Evolutionary conservation across 2,888 invertebrate genomes (phyloP), one percentile per base, ranked within the genome.

Genomic region (Helleia helle): DNA sequence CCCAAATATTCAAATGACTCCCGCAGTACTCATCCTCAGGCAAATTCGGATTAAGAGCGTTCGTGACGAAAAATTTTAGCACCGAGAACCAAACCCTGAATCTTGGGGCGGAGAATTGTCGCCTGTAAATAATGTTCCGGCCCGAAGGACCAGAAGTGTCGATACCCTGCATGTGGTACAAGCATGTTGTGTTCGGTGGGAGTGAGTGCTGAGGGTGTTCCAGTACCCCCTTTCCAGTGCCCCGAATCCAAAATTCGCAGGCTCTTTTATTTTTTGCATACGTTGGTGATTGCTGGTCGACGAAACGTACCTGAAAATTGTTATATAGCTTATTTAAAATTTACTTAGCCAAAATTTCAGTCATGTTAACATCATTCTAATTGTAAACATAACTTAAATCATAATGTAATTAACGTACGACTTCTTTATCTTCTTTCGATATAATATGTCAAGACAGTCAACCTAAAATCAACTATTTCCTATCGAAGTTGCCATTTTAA

Each of bases 51-150:
- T 88, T 88, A 47, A 87, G 74, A 38, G 87, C 81, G 41, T 88
- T 87, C 49, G 90, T 90, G 52, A 93, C 90, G 79, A 94, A 93
- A 75, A 94, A 95, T 81, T 94, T 95, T 52, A 94, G 86, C 55
- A 95, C 90, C 4, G 94, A 93, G 52, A 95, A 87, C 95, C 95
- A 95, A 4, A 95, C 93, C 51, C 91, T 87, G 63, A 93, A 94
- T 49, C 93, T 87, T 1, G 91, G 89, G 70, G 89, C 66, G 72
- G 90, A 72, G 81, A 87, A 88, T 54, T 72, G 79, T 73, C 76
- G 77, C 73, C 72, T 72, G 87, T 87, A 84, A 55, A 83, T 74
- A 49, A 85, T 79, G 56, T 77, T 76, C 36, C 88, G 81, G 12
- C 88, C 80, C 37, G 87, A 87, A 0, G 88, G 88, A 8, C 88